phyloP scores from a whole-genome alignment of 2,888 invertebrate species.

The Keiferia lycopersicella region DNA sequence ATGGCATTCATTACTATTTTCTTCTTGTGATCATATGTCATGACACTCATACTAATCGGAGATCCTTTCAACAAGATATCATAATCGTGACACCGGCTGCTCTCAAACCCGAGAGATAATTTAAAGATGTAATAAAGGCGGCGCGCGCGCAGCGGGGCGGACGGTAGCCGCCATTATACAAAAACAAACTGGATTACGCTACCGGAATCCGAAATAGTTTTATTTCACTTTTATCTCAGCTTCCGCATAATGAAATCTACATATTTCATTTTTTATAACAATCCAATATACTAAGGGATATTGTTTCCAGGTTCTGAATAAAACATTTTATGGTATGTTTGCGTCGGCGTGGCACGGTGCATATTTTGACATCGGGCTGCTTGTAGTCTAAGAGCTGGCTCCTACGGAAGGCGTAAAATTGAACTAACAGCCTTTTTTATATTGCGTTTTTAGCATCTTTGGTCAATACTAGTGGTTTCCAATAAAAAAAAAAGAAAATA shows the following conservation, averaged over 20 bases:
- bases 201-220: conserved; percentile 31
- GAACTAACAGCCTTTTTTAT: no score
- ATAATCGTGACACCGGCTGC: conserved; percentile 15
- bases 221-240: conserved; percentile 26
- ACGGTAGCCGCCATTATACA: conserved; percentile 22
- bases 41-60: no score
- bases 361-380: conserved; percentile 64
- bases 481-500: no score
- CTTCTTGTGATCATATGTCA: no score
- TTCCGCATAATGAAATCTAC: conserved; percentile 34
- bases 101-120: conserved; percentile 12
- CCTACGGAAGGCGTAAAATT: no score
- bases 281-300: conserved; percentile 61
- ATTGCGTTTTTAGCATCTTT: no score
- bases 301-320: conserved; percentile 73
- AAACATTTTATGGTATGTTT: conserved; percentile 73
- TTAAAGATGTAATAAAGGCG: conserved; percentile 12
- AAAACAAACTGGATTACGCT: conserved; percentile 26
- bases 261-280: conserved; percentile 42
- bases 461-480: no score
- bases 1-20: no score
- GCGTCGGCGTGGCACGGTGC: conserved; percentile 60
- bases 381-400: no score
- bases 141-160: conserved; percentile 23
- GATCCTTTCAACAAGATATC: conserved; percentile 12